phyloP scores from a whole-genome alignment of 2,888 invertebrate genomes.

The Anoplius nigerrimus region DNA sequence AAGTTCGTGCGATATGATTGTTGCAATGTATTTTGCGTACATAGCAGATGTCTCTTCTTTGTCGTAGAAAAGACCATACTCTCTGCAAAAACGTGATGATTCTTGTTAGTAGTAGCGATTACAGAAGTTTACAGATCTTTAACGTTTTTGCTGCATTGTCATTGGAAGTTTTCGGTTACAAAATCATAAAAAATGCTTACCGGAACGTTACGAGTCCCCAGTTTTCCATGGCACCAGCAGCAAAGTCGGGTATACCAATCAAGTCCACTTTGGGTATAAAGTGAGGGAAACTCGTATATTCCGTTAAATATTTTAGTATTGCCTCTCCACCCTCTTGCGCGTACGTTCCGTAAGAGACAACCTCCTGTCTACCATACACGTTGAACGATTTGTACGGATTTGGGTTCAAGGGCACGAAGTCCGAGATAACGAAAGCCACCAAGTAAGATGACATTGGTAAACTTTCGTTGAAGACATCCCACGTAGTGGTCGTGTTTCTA shows the following conservation, averaged over 20 bases:
- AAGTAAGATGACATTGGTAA: slow-evolving; percentile 92
- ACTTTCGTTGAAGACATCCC: slow-evolving; percentile 81
- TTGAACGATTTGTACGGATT: slow-evolving; percentile 67
- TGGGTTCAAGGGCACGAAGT: slow-evolving; percentile 67
- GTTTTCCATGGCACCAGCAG: slow-evolving; percentile 93
- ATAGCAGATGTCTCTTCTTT: slow-evolving; percentile 42
- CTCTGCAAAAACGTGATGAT: slow-evolving; percentile 46
- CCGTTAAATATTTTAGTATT: slow-evolving; percentile 76
- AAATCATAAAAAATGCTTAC: slow-evolving; percentile 73
- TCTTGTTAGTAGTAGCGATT: too few species aligned
- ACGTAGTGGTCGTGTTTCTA: not conserved
- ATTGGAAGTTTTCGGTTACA: not conserved
- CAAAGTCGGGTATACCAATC: slow-evolving; percentile 89
- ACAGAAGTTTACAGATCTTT: too few species aligned
- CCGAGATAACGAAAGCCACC: slow-evolving; percentile 85
- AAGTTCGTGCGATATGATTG: slow-evolving; percentile 81
- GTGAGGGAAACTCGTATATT: slow-evolving; percentile 77
- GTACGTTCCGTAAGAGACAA: slow-evolving; percentile 52
- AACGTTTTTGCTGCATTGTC: not conserved
- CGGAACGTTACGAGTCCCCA: slow-evolving; percentile 87
- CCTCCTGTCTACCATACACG: slow-evolving; percentile 68
- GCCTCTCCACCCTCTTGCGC: slow-evolving; percentile 72
- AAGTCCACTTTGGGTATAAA: slow-evolving; percentile 90
- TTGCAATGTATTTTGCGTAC: slow-evolving; percentile 77
- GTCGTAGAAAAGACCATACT: slow-evolving; percentile 61